Percentiles rank a stretch among this genome's conserved stretches.
phyloP scores from a whole-genome alignment of 1,140 invertebrate species.

The Caenorhabditis briggsae region DNA sequence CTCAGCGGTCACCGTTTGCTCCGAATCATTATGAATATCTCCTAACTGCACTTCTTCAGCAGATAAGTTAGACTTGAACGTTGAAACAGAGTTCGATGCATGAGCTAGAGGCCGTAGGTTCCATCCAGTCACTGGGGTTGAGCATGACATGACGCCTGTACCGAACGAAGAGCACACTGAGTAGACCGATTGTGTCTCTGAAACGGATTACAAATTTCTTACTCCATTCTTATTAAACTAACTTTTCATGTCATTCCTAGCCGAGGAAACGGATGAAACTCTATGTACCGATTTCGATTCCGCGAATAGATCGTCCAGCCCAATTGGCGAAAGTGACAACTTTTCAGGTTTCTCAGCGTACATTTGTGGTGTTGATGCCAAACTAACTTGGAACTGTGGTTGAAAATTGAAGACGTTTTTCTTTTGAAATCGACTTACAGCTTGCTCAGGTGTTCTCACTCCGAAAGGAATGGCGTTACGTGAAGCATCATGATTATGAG shows the following conservation, averaged over 20 bases:
- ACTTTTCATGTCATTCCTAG: neutral
- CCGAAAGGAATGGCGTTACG: slow-evolving; percentile 29
- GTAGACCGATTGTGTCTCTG: slow-evolving; percentile 18
- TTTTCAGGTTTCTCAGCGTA: slow-evolving; percentile 1
- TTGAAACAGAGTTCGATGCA: neutral
- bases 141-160: slow-evolving; percentile 12
- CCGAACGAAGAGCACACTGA: slow-evolving; percentile 36
- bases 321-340: slow-evolving; percentile 9
- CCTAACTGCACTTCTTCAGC: neutral
- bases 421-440: neutral
- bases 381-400: neutral
- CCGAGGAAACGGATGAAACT: neutral
- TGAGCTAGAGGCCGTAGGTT: neutral
- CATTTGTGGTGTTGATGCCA: slow-evolving; percentile 10
- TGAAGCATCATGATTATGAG: slow-evolving; percentile 23
- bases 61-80: neutral
- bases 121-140: neutral
- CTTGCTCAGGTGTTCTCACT: slow-evolving; percentile 3
- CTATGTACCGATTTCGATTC: neutral
- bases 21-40: neutral
- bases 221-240: neutral
- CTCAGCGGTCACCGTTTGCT: neutral
- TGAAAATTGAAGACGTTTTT: neutral
- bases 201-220: neutral
- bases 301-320: slow-evolving; percentile 22